phyloP scores from a whole-genome alignment of 2,888 invertebrate species.

The Cephus sareptanus region DNA sequence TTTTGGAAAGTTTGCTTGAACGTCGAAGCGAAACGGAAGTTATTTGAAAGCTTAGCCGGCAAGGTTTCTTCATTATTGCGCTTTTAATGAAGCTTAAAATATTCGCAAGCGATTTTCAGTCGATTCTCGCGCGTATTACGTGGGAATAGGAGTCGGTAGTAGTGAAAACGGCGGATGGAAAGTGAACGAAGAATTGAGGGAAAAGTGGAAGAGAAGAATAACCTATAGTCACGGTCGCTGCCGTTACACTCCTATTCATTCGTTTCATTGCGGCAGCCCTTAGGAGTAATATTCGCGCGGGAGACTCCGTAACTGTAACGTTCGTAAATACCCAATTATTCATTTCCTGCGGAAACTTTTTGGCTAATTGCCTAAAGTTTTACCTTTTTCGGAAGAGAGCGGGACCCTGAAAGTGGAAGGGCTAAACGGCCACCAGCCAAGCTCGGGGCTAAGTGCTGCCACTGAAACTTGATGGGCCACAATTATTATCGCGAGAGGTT shows the following conservation, averaged over 20 bases:
- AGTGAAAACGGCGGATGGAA: background rate
- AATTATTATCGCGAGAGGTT: background rate
- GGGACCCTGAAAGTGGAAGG: background rate
- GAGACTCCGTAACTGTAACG: constrained; percentile 25
- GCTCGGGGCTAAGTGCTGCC: background rate
- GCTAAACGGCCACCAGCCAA: background rate
- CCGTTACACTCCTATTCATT: constrained; percentile 32
- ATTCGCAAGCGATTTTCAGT: constrained; percentile 30
- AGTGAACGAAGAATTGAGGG: constrained; percentile 10
- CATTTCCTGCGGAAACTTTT: constrained; percentile 27
- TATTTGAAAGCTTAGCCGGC: constrained; percentile 34
- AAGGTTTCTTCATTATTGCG: constrained; percentile 49
- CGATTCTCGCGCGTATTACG: constrained; percentile 3
- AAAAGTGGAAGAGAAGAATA: constrained; percentile 22
- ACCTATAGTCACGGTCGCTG: background rate
- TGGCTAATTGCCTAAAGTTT: constrained; percentile 26
- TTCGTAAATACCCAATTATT: constrained; percentile 46
- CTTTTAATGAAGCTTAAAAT: constrained; percentile 54
- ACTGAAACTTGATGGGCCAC: background rate
- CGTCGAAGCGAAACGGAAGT: constrained; percentile 23
- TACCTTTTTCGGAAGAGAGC: background rate
- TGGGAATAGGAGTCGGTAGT: constrained; percentile 3
- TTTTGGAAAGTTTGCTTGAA: constrained; percentile 29
- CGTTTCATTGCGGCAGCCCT: constrained; percentile 36
- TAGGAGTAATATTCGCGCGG: constrained; percentile 37